Conservation (phyloP, 2,113 vertebrate genomes). For the Thomomys bottae region DNA sequence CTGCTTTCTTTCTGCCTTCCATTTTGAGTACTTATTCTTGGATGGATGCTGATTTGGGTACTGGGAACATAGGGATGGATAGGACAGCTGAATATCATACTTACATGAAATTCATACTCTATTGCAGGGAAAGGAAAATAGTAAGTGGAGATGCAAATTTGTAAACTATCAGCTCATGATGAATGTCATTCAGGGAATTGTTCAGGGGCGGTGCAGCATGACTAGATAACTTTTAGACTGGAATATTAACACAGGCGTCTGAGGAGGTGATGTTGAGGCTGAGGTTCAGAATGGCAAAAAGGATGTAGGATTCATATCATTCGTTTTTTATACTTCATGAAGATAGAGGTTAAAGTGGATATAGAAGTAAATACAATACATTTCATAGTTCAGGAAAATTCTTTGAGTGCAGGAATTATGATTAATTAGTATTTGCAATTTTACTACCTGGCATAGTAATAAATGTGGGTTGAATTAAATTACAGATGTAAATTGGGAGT, state of each 20-base stretch:
- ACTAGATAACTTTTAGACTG: not conserved
- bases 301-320: not conserved
- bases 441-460: not conserved
- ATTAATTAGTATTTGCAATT: slow-evolving; percentile 38
- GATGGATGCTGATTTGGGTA: not conserved
- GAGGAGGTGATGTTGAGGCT: not conserved
- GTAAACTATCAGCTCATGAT: not conserved
- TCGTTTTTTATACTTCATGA: not conserved
- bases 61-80: not conserved
- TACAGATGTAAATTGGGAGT: not conserved
- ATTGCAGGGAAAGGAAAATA: not conserved
- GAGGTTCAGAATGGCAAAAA: not conserved
- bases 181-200: slow-evolving; percentile 25
- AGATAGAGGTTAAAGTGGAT: not conserved
- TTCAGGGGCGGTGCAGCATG: not conserved
- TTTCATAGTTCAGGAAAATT: slow-evolving; percentile 34
- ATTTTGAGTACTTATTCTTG: not conserved
- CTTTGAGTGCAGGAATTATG: not conserved
- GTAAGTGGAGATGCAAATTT: not conserved
- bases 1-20: not conserved
- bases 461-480: slow-evolving; percentile 38
- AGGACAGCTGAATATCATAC: not conserved
- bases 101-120: slow-evolving; percentile 16
- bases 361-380: not conserved
- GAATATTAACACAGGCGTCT: not conserved